Evolutionary conservation across 2,113 vertebrate genomes (phyloP).

Genomic region (Rhinichthys klamathensis): DNA sequence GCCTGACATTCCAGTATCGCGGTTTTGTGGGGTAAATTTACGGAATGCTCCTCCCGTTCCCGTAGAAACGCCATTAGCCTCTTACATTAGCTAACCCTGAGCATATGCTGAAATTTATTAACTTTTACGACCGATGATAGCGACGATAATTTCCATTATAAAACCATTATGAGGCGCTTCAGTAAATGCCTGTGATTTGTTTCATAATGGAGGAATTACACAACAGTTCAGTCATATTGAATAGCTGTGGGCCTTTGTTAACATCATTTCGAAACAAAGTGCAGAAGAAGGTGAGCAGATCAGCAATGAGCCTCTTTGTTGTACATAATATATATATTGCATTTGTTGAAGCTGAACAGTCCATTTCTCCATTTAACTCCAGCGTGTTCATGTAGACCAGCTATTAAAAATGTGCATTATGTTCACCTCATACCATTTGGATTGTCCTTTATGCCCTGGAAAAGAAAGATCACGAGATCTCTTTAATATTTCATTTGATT

Average conservation of each 20-base stretch:
- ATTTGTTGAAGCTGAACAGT: neutral
- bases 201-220: conserved; percentile 22
- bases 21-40: conserved; percentile 38
- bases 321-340: neutral
- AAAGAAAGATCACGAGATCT: neutral
- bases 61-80: conserved; percentile 45
- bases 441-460: neutral
- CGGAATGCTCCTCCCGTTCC: conserved; percentile 36
- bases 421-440: no score
- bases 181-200: conserved; percentile 37
- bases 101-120: conserved; percentile 39
- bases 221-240: conserved; percentile 5
- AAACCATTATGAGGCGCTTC: conserved; percentile 31
- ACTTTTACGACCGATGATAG: conserved; percentile 27
- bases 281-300: conserved; percentile 6
- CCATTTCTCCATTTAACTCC: neutral
- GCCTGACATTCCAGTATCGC: neutral
- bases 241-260: conserved; percentile 23
- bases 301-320: neutral
- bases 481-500: neutral
- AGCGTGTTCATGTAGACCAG: neutral
- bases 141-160: conserved; percentile 30
- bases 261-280: neutral
- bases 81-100: conserved; percentile 34
- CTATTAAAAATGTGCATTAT: no score